Percentiles rank a stretch among this genome's conserved stretches.
Conservation (phyloP, 2,113 vertebrate species). For the Poeciliopsis prolifica region DNA sequence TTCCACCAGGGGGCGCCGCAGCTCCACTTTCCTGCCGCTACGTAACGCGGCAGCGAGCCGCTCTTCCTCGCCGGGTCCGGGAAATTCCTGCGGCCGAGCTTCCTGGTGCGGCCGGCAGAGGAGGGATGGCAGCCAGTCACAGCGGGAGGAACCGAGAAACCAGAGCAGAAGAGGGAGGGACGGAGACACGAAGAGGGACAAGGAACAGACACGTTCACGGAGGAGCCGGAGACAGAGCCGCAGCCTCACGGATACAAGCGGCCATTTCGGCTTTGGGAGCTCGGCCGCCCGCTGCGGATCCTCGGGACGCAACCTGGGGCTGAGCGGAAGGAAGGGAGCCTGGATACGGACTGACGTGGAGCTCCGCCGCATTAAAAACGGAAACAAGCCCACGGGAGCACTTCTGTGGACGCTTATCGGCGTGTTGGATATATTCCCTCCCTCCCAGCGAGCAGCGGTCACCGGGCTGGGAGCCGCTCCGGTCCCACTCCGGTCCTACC, state of each 20-base stretch:
- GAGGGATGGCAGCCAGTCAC: slow-evolving; percentile 73
- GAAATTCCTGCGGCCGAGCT: slow-evolving; percentile 70
- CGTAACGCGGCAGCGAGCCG: slow-evolving; percentile 1
- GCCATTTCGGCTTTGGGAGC: slow-evolving; percentile 74
- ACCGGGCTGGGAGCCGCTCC: slow-evolving; percentile 62
- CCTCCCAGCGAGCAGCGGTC: slow-evolving; percentile 53
- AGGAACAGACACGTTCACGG: slow-evolving; percentile 36
- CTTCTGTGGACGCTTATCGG: slow-evolving; percentile 25
- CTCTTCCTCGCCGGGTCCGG: slow-evolving; percentile 28
- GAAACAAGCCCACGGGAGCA: slow-evolving; percentile 44
- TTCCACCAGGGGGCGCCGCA: slow-evolving; percentile 59
- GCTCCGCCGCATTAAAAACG: slow-evolving; percentile 48
- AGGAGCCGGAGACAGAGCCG: slow-evolving; percentile 38
- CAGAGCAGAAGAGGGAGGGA: slow-evolving; percentile 62
- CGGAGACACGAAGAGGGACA: slow-evolving; percentile 50
- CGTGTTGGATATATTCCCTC: slow-evolving; percentile 35
- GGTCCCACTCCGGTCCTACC: slow-evolving; percentile 18
- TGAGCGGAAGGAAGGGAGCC: slow-evolving; percentile 7
- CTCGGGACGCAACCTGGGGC: slow-evolving; percentile 48
- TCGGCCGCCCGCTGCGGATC: slow-evolving; percentile 39
- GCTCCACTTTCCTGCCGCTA: slow-evolving; percentile 35
- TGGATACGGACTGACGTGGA: slow-evolving; percentile 58
- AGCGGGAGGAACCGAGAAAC: slow-evolving; percentile 66
- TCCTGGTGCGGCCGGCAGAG: slow-evolving; percentile 70
- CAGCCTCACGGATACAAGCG: slow-evolving; percentile 63